Evolutionary conservation across 64 coral and sea anemone species (phyloP), one percentile per base, ranked within the genome.

Genomic region (Exaiptasia diaphana): DNA sequence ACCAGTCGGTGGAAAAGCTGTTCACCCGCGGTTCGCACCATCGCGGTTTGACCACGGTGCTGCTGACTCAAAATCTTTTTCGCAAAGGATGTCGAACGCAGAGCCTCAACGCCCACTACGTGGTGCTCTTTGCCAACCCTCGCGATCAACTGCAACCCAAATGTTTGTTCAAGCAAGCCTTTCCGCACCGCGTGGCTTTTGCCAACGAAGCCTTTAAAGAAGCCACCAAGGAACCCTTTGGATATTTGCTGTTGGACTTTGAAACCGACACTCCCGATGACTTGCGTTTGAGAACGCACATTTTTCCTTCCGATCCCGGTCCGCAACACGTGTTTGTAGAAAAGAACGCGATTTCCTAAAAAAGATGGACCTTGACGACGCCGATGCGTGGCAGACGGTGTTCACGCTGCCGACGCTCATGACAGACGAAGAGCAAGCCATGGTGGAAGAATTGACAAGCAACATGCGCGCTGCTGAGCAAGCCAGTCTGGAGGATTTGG

Each of bases 11-110:
- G 41, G 63, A 67, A 46, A 64, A 82, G 30, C 29, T 82, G 60
- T 82, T 82, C 52, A 82, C 78, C 35, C 62, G 65, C 44, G 41
- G 65, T 0, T 64, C 78, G 33, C 78, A 82, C 36, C 78, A 82
- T 50, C 78, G 78, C 4, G 32, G 67, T 61, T 67, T 82, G 15
- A 82, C 78, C 39, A 64, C 65, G 17, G 21, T 82, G 26, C 62
- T 41, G 21, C n/a, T 79, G 38, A 41, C 35, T 43, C 76, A 79
- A 79, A 59, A 79, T 44, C 54, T 79, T 4, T 79, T 79, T 39
- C 42, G 42, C 46, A 55, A 55, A 48, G 37, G 36, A 52, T 24
- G 31, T 31, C 49, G 53, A 76, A 76, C 73, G 43, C 36, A 37
- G 28, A 52, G 43, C 3, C 46, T 43, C 42, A 76, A 76, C 53